These are phyloP conservation scores for Tachystola acroxantha DNA, from an alignment of 2,888 invertebrate genomes.

Conservation along the genomic window DNA sequence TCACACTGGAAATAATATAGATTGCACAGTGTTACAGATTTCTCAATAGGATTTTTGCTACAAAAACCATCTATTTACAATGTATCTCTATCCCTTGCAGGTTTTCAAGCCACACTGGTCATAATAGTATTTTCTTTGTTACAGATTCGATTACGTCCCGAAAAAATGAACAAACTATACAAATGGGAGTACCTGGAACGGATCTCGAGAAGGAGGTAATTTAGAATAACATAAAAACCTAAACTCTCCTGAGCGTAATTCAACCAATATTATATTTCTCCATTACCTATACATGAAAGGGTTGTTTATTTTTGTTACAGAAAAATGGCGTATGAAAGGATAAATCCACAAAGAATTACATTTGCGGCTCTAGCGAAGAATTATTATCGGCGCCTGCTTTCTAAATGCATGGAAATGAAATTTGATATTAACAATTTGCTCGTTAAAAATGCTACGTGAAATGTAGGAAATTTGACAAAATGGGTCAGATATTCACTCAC, in stretches of 20 bases:
- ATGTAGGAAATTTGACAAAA: conserved; percentile 46
- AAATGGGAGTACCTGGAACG: conserved; percentile 49
- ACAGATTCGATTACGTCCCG: conserved; percentile 42
- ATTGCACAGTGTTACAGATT: no score
- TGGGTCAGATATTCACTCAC: conserved; percentile 62
- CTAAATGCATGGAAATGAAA: conserved; percentile 30
- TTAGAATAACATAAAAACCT: conserved; percentile 14
- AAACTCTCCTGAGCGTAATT: conserved; percentile 14
- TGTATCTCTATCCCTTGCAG: no score
- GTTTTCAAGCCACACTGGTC: conserved; percentile 21
- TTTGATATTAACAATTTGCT: conserved; percentile 23
- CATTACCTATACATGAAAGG: conserved; percentile 13
- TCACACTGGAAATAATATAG: no score
- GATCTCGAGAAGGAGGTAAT: conserved; percentile 44
- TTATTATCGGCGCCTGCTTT: conserved; percentile 25
- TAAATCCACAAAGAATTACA: conserved; percentile 32
- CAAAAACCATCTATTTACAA: no score
- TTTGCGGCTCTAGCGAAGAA: conserved; percentile 33
- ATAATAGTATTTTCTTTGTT: conserved; percentile 44
- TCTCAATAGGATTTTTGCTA: no score
- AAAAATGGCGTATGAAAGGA: conserved; percentile 47
- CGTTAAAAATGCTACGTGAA: conserved; percentile 45
- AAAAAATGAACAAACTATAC: conserved; percentile 52
- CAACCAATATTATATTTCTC: conserved; percentile 20
- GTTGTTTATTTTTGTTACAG: conserved; percentile 50